These are phyloP conservation scores for Oreohelix idahoensis DNA, from an alignment of 1,140 invertebrate genomes.

Conservation along the genomic window DNA sequence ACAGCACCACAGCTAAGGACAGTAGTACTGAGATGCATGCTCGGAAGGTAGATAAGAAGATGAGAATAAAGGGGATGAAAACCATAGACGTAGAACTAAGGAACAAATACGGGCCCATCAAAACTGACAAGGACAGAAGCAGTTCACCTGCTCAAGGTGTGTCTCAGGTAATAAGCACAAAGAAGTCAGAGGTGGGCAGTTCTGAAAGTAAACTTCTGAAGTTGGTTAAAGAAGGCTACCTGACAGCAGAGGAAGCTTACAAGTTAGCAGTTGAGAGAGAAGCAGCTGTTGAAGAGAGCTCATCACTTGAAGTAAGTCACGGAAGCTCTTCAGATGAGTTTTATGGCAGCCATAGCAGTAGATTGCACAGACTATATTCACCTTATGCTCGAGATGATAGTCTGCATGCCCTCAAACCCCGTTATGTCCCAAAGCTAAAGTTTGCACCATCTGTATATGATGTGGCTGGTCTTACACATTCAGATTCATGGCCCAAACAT, in stretches of 20 bases:
- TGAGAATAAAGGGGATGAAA: constrained; percentile 11
- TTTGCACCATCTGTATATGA: not conserved
- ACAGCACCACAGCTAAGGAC: constrained; percentile 58
- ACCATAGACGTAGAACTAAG: not conserved
- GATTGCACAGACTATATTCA: constrained; percentile 12
- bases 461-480: not conserved
- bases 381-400: constrained; percentile 14
- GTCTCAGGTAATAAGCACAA: not conserved
- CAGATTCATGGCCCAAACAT: not conserved
- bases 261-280: constrained; percentile 24
- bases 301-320: not conserved
- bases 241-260: constrained; percentile 33
- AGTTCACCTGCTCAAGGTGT: not conserved
- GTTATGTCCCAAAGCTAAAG: constrained; percentile 10
- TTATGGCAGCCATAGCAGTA: not conserved
- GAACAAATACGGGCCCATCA: not conserved
- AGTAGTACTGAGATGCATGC: constrained; percentile 57
- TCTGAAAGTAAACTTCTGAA: constrained; percentile 10
- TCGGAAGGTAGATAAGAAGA: constrained; percentile 16
- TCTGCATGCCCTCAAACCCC: not conserved
- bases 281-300: not conserved
- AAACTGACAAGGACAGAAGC: not conserved
- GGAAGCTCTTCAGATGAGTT: not conserved
- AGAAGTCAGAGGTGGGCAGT: not conserved
- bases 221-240: constrained; percentile 27